phyloP scores from a whole-genome alignment of 92 coral and sea anemone genomes.

The Epizoanthus illoricatus region DNA sequence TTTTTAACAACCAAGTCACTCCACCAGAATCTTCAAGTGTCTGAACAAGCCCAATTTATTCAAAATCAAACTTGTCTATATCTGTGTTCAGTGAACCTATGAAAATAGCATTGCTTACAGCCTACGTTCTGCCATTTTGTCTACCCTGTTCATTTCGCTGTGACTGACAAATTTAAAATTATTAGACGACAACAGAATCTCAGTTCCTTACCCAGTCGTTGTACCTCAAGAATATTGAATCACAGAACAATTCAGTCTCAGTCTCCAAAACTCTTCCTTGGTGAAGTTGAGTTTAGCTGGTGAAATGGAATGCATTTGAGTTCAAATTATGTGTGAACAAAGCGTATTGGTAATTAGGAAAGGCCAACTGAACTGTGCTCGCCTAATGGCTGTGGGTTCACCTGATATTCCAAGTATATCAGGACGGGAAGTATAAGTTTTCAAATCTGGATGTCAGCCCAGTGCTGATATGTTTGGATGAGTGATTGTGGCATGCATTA shows the following conservation, averaged over 20 bases:
- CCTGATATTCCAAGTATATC: slow-evolving; percentile 15
- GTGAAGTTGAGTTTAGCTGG: background rate
- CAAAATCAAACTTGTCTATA: no score
- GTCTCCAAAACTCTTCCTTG: background rate
- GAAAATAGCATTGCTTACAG: no score
- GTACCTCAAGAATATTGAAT: no score
- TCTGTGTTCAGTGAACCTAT: no score
- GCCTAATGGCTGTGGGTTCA: slow-evolving; percentile 2
- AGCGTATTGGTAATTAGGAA: background rate
- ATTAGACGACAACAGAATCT: no score
- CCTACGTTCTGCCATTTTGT: no score
- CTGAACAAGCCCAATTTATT: no score
- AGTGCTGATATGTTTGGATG: slow-evolving; percentile 20
- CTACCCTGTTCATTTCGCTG: no score
- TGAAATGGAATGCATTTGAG: background rate
- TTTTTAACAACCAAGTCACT: background rate
- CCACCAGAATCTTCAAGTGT: no score
- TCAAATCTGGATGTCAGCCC: slow-evolving; percentile 28
- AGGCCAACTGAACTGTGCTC: background rate
- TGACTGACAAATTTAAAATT: no score
- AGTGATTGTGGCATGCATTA: slow-evolving; percentile 23
- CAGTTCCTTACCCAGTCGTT: no score
- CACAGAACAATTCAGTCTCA: no score
- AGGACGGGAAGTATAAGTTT: background rate
- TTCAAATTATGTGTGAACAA: slow-evolving; percentile 1